Base-by-base conservation (phyloP, 2,888 invertebrate species). In the Gastracanthus pulcherrimus region DNA sequence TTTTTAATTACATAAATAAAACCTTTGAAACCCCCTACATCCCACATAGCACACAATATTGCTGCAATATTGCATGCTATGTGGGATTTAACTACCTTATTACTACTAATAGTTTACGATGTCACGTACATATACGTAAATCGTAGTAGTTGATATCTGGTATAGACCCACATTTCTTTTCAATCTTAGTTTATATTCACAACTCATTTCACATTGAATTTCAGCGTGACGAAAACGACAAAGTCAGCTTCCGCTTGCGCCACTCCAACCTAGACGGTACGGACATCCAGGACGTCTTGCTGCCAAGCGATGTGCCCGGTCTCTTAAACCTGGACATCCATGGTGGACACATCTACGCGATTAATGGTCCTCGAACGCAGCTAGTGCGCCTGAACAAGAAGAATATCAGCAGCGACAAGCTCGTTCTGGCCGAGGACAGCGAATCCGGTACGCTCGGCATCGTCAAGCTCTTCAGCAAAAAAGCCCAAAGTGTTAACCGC, bases 251-350 rank as follows among this genome's bases (percentile, higher is more conserved):
- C 0, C 38, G 29, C 11, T 31, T 80, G 4, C 38, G 26, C 0
- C 74, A 78, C n/a, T 69, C 78, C 5, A 36, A 82, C 19, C 19
- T 78, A 11, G 45, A 78, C 6, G 82, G 82, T 2, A 5, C 9
- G 0, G 78, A 82, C 7, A 23, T 78, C 0, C 51, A 36, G 2
- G 11, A 55, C 0, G 0, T 78, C 0, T 2, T 3, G 0, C 0
- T 64, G n/a, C 36, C 34, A 0, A 23, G 16, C 2, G 9, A 29
- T 3, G 5, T 76, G 0, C 7, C 7, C 0, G 1, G 2, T 4
- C 11, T 29, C 0, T 9, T 55, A 3, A 11, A 11, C 3, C 3
- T 81, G 11, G 13, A 34, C 13, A n/a, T 81, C 3, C 9, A 31
- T 1, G 29, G n/a, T 1, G 41, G 75, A 1, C 2, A 26, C 0